Percentiles rank a stretch among this genome's conserved stretches.
Conservation (phyloP, 2,888 invertebrate species). For the Palloptera scutellata region DNA sequence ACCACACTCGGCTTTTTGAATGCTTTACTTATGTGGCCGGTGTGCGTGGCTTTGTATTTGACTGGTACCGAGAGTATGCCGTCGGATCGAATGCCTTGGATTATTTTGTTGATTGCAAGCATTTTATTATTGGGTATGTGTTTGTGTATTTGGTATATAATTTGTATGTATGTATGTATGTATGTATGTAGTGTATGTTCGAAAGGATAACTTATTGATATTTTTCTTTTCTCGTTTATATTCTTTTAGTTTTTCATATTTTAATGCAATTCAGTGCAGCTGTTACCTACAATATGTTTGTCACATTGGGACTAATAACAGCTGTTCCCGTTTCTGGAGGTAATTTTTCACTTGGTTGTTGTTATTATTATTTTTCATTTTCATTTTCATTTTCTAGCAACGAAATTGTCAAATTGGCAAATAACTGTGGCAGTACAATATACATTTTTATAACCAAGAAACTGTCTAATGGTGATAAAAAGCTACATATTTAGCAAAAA, state of each 20-base stretch:
- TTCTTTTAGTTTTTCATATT: constrained; percentile 84
- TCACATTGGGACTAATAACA: constrained; percentile 91
- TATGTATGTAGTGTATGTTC: neutral
- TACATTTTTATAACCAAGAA: neutral
- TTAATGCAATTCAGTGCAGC: constrained; percentile 93
- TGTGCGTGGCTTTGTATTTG: constrained; percentile 84
- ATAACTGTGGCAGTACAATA: neutral
- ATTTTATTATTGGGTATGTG: constrained; percentile 77
- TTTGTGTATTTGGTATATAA: constrained; percentile 26
- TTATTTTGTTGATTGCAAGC: constrained; percentile 81
- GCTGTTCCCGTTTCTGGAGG: constrained; percentile 95
- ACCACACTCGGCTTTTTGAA: constrained; percentile 89
- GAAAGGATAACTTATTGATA: too few relatives aligned
- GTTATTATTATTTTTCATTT: neutral
- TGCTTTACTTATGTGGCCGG: constrained; percentile 89
- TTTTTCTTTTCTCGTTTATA: neutral
- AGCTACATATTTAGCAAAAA: too few relatives aligned
- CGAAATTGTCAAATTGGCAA: neutral
- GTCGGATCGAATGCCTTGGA: constrained; percentile 88
- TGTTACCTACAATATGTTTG: constrained; percentile 92
- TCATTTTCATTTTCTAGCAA: neutral
- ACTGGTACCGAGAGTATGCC: constrained; percentile 85
- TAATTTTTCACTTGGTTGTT: constrained; percentile 62
- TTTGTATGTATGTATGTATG: neutral
- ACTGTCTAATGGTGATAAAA: too few relatives aligned